Conservation (phyloP, 2,113 vertebrate genomes). For the Ciconia stormi region DNA sequence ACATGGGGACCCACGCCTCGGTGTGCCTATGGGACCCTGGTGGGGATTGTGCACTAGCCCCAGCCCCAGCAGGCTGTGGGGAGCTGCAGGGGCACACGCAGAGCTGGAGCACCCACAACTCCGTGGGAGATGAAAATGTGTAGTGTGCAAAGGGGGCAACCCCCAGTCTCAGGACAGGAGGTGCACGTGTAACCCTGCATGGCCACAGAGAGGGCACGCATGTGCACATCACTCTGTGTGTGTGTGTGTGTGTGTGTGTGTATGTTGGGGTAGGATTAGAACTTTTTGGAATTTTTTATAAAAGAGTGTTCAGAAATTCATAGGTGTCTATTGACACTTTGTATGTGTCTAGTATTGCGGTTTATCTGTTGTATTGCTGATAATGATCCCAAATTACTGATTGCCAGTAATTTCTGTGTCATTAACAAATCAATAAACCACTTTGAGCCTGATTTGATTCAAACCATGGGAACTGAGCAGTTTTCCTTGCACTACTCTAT, state of each 20-base stretch:
- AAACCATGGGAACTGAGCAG: not conserved
- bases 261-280: not conserved
- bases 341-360: not conserved
- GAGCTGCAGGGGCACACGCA: not conserved
- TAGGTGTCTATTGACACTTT: not conserved
- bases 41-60: not conserved
- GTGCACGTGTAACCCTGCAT: fast-evolving
- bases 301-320: not conserved
- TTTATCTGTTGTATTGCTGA: not conserved
- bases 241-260: not conserved
- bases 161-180: not conserved
- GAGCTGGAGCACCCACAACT: not conserved
- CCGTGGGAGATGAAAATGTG: not conserved
- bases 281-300: not conserved
- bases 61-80: not conserved
- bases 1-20: fast-evolving
- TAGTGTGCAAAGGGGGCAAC: not conserved
- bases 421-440: not conserved
- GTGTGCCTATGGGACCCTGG: not conserved
- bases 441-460: not conserved
- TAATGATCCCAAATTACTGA: not conserved
- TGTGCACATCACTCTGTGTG: not conserved
- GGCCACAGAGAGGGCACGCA: fast-evolving
- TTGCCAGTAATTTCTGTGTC: not conserved
- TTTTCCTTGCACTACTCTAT: not conserved